phyloP scores from a whole-genome alignment of 2,113 vertebrate species.

The Pardalotus punctatus region DNA sequence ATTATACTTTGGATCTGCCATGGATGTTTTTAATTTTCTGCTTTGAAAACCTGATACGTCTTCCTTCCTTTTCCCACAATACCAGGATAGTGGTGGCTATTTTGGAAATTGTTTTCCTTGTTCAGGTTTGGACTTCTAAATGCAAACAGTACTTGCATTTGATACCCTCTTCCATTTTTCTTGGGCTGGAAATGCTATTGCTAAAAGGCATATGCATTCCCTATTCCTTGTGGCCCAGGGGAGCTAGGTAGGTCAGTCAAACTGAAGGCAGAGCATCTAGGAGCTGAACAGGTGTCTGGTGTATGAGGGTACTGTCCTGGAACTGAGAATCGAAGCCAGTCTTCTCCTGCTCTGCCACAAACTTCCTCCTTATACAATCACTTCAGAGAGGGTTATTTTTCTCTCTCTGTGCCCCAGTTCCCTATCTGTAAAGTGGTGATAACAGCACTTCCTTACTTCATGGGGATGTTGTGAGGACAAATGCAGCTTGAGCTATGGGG shows the following conservation, averaged over 20 bases:
- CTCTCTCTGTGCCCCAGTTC: conserved; percentile 34
- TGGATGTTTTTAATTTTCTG: neutral
- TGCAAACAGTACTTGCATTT: neutral
- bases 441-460: conserved; percentile 52
- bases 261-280: neutral
- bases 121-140: neutral
- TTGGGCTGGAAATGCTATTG: neutral
- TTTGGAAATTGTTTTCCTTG: conserved; percentile 4
- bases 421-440: conserved; percentile 47
- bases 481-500: neutral
- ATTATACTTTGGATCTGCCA: neutral
- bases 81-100: neutral
- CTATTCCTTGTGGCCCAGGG: neutral
- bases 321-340: neutral
- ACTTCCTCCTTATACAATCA: conserved; percentile 31
- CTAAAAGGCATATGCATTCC: neutral
- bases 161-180: neutral
- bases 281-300: neutral
- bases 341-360: neutral
- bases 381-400: conserved; percentile 37
- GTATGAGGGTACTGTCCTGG: neutral
- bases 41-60: neutral
- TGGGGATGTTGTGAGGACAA: conserved; percentile 32
- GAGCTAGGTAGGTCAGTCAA: neutral
- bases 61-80: conserved; percentile 3